Evolutionary conservation across 2,888 invertebrate genomes (phyloP), one percentile per base, ranked within the genome.

Genomic region (Callyntrura sp.): DNA sequence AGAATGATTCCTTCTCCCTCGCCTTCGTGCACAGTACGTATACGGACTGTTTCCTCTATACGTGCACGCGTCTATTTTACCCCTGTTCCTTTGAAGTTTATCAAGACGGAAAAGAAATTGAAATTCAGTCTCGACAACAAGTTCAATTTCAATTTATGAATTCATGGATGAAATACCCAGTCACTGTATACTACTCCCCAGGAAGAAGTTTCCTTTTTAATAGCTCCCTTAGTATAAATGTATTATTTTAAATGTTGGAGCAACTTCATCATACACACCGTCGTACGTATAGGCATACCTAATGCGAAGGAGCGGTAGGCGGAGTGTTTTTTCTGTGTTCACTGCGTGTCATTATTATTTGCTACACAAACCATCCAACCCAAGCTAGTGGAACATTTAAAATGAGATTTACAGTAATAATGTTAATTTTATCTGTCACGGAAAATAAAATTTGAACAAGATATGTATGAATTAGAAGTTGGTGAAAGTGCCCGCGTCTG

Each of bases 121-220:
- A 85, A 85, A 85, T 76, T 73, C 45, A 55, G 48, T 43, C 48
- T 28, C 48, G 14, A 57, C 84, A 84, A 55, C 76, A 60, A 76
- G 65, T 85, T 85, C 85, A 85, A 76, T 85, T 85, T 85, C 85
- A 85, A 85, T 85, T 85, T 85, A 85, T 76, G 60, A 76, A 85
- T 60, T 76, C 85, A 85, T 73, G 60, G 25, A 73, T 76, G 73
- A 85, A 76, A 65, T n/a, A 70, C 23, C 45, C 45, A 45, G 48
- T 65, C 12, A 12, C 23, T 20, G 11, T 14, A 12, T n/a, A 62
- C 45, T 73, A 43, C 45, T 48, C 11, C 25, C 35, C 4, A 3
- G 12, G 60, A 78, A 17, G 20, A 73, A 35, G 35, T 12, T 73
- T 73, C 3, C 43, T 45, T 73, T 73, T 20, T 73, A 35, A 35